A percentile compares a stretch with the other conserved stretches of the same genome.
Conservation (phyloP, 2,113 vertebrate genomes). For the Trinectes maculatus region DNA sequence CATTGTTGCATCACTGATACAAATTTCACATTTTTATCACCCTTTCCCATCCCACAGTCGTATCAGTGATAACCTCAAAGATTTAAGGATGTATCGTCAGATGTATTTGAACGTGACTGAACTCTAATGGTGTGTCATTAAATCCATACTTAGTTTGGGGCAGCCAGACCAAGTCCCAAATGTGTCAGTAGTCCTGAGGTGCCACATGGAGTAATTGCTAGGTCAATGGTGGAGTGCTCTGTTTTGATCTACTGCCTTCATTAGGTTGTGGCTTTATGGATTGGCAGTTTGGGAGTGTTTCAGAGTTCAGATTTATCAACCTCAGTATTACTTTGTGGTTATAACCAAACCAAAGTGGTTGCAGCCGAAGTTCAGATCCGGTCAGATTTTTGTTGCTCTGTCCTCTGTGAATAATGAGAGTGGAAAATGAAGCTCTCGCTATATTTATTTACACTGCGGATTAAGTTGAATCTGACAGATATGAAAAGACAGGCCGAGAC, state of each 20-base stretch:
- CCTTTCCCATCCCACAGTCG: not conserved
- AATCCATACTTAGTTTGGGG: constrained; percentile 32
- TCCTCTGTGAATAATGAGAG: constrained; percentile 2
- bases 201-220: not conserved
- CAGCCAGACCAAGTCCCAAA: constrained; percentile 1
- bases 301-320: not conserved
- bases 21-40: constrained; percentile 48
- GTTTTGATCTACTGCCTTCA: not conserved
- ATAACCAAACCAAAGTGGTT: constrained; percentile 20
- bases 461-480: constrained; percentile 9
- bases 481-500: not conserved
- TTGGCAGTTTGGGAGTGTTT: not conserved
- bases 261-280: constrained; percentile 16
- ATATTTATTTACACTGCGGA: constrained; percentile 2
- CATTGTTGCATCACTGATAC: constrained; percentile 59
- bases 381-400: constrained; percentile 2
- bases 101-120: constrained; percentile 65
- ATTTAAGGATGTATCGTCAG: constrained; percentile 60
- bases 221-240: constrained; percentile 10
- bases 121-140: constrained; percentile 66
- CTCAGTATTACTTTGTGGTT: not conserved
- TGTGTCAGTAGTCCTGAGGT: constrained; percentile 9
- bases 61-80: constrained; percentile 61
- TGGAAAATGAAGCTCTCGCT: not conserved
- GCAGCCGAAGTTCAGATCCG: not conserved